These are phyloP conservation scores for Ageneiosus marmoratus DNA, from an alignment of 2,113 vertebrate species.

Conservation along the genomic window DNA sequence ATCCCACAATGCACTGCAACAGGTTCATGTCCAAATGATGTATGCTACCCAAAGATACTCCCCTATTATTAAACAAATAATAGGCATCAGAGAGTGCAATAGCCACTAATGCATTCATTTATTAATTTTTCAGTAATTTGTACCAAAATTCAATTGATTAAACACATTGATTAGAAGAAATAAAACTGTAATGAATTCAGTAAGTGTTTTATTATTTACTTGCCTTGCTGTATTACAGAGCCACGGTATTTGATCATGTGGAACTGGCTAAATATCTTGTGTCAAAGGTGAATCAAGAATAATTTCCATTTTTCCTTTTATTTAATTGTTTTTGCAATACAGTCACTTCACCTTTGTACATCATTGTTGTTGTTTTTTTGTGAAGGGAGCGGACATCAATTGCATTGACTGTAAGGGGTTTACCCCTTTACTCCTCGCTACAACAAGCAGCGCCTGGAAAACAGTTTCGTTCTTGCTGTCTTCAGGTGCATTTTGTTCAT, in stretches of 20 bases:
- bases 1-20: background rate
- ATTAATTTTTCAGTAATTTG: background rate
- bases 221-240: constrained; percentile 26
- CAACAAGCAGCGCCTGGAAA: constrained; percentile 28
- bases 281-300: constrained; percentile 8
- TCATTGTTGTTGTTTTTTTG: background rate
- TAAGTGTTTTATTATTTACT: background rate
- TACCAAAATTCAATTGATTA: background rate
- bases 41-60: background rate
- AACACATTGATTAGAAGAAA: background rate
- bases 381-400: constrained; percentile 13
- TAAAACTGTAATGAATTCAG: background rate
- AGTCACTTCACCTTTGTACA: background rate
- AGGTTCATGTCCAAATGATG: background rate
- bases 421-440: constrained; percentile 23
- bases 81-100: background rate
- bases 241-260: constrained; percentile 19
- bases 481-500: background rate
- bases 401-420: background rate
- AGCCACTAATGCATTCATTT: background rate
- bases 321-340: background rate
- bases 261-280: constrained; percentile 19
- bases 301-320: background rate
- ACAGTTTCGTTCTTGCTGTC: constrained; percentile 10
- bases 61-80: too few relatives aligned